Evolutionary conservation across 2,888 invertebrate species (phyloP), one percentile per base, ranked within the genome.

Genomic region (Hecatera dysodea): DNA sequence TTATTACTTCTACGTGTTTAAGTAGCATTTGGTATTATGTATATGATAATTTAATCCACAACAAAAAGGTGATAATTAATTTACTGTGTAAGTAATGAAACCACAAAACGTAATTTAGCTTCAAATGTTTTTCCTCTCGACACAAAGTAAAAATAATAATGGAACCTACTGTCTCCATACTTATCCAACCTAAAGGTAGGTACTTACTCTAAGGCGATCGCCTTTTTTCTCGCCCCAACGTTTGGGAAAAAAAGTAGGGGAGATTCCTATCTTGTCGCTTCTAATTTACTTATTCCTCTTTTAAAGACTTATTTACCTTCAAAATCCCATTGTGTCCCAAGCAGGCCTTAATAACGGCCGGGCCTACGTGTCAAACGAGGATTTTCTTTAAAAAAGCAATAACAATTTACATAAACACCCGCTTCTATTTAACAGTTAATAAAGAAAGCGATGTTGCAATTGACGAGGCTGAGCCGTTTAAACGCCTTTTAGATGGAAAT

Each of bases 231-330:
- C 93, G 89, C 93, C 95, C 94, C 90, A 92, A 87, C 90, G 92
- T 92, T 92, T 86, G 88, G 88, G 53, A 76, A 89, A 93, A 84
- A 95, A 96, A 96, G 96, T 96, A 96, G 97, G 97, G 97, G 97
- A 97, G 97, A 97, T 97, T 96, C 97, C 97, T 97, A 97, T 97
- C 97, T 97, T 97, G 96, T 95, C 96, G 97, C 96, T 97, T 97
- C 97, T 97, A 97, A 97, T 97, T 97, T 97, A 97, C 97, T 97
- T 97, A 97, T 97, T 97, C 97, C 96, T 96, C 96, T 97, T 96
- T 96, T 97, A 96, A 96, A 96, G 97, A 97, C 97, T 97, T 97
- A 97, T 97, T 97, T 97, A 97, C 97, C 95, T 96, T 95, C 95
- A 94, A 96, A 96, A 96, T 96, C 96, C 95, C 93, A 95, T 96